These are phyloP conservation scores for Colostygia pectinataria DNA, from an alignment of 2,888 invertebrate species.

Conservation along the genomic window DNA sequence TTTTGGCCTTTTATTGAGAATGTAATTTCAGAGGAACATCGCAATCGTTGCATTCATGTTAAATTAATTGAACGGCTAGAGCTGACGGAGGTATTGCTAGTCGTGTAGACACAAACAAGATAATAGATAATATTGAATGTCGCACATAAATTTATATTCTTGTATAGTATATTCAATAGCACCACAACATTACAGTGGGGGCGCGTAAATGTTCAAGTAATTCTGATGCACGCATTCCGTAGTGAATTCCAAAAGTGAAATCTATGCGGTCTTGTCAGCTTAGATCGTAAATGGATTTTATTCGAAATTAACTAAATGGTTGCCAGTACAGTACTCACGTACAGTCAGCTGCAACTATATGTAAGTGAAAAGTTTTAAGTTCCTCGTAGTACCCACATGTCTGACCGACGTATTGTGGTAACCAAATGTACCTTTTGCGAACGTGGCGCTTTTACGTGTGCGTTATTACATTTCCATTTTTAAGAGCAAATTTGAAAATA, in stretches of 20 bases:
- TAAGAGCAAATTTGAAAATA: too few species aligned
- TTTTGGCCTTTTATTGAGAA: slow-evolving; percentile 51
- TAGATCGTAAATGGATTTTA: slow-evolving; percentile 25
- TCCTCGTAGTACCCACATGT: too few species aligned
- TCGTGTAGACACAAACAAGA: slow-evolving; percentile 51
- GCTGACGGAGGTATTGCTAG: slow-evolving; percentile 30
- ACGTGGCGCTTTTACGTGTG: too few species aligned
- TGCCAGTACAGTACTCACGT: not conserved
- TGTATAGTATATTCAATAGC: slow-evolving; percentile 50
- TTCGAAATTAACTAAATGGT: slow-evolving; percentile 15
- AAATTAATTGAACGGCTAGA: slow-evolving; percentile 47
- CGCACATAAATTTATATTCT: slow-evolving; percentile 54
- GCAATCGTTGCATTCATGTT: slow-evolving; percentile 33
- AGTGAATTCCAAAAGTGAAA: slow-evolving; percentile 51
- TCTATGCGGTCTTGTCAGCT: slow-evolving; percentile 39
- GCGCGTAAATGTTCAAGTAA: slow-evolving; percentile 58
- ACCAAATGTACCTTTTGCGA: too few species aligned
- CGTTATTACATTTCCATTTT: too few species aligned
- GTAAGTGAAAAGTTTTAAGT: too few species aligned
- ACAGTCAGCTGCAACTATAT: too few species aligned
- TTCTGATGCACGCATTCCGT: slow-evolving; percentile 52
- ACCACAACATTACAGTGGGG: slow-evolving; percentile 53
- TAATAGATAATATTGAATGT: slow-evolving; percentile 52
- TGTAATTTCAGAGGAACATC: slow-evolving; percentile 40
- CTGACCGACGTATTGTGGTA: too few species aligned